Base-by-base conservation (phyloP, 2,113 vertebrate genomes). In the Pseudopodoces humilis region DNA sequence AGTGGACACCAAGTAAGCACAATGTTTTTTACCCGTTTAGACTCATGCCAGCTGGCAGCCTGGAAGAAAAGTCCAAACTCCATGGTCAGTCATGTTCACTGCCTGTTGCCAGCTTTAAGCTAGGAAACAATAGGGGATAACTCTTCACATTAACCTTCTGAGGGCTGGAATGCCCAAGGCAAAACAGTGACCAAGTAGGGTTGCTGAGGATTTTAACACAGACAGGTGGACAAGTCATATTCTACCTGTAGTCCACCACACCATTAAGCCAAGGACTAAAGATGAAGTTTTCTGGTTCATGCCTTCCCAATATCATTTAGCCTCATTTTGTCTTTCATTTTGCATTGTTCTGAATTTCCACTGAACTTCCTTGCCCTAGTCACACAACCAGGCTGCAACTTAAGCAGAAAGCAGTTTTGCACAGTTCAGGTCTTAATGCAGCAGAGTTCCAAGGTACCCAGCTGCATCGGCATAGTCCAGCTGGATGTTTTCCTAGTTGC, bases 1-100 rank as follows among this genome's bases (percentile, higher is more conserved):
- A 1, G 39, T 5, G 2, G 27, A 50, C 67, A 43, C 37, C 35
- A 71, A 1, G 30, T 44, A 78, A 44, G 25, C 46, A 22, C 21
- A 23, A 16, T 1, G 2, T 18, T 90, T 2, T 2, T 88, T 56
- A 49, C 28, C 13, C 10, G 4, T 19, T 19, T 50, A 28, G 21
- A 33, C 1, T 0, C 0, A 1, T 80, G 65, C 86, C 83, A 83
- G 63, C 58, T 77, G 83, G 46, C 46, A 83, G 86, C 49, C 27
- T 85, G 79, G 44, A 80, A 67, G 43, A 59, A 78, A 59, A 47
- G 83, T 92, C 88, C 91, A 90, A 52, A 88, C 58, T 90, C 83
- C 86, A 52, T 2, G 5, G 63, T 68, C 53, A 65, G 67, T 68
- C 37, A 5, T 1, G 19, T 64, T 83, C 53, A 17, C 59, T 72